Conservation (phyloP, 1,140 invertebrate species). For the Zaprionus camerounensis region DNA sequence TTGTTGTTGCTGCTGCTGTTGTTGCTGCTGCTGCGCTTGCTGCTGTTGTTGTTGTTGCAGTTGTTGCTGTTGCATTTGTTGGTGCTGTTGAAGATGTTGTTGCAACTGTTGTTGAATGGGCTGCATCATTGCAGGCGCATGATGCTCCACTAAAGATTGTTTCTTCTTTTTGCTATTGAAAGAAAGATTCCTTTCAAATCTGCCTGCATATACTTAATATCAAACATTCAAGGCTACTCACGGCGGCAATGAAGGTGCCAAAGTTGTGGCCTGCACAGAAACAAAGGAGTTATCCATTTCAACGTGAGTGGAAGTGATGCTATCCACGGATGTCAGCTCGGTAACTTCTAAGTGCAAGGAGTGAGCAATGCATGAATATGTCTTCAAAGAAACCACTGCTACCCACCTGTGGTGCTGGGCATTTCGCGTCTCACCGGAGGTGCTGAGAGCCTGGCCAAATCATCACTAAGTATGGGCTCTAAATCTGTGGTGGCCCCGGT, state of each 20-base stretch:
- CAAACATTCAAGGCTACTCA: conserved; percentile 33
- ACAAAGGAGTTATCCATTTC: conserved; percentile 81
- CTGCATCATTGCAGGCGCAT: conserved; percentile 70
- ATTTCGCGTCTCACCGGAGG: conserved; percentile 78
- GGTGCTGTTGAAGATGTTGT: conserved; percentile 69
- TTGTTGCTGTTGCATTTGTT: conserved; percentile 71
- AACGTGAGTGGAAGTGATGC: conserved; percentile 83
- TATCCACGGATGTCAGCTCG: conserved; percentile 83
- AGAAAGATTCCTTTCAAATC: neutral
- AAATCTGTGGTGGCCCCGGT: conserved; percentile 58
- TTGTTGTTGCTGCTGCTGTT: conserved; percentile 55
- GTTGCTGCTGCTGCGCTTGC: conserved; percentile 62
- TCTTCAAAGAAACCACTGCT: neutral
- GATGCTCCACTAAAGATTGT: conserved; percentile 66
- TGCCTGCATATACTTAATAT: too few species aligned
- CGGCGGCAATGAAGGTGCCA: conserved; percentile 77
- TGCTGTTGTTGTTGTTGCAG: conserved; percentile 67
- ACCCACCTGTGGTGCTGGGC: conserved; percentile 83
- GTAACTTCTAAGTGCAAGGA: conserved; percentile 76
- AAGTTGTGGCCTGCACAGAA: conserved; percentile 72
- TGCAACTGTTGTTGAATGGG: conserved; percentile 79
- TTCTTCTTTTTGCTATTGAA: conserved; percentile 74
- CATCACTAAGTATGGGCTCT: conserved; percentile 76
- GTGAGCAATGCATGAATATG: conserved; percentile 57
- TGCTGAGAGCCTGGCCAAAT: conserved; percentile 72